Base-by-base conservation (phyloP, 2,888 invertebrate species). In the Augochlorella aurata region DNA sequence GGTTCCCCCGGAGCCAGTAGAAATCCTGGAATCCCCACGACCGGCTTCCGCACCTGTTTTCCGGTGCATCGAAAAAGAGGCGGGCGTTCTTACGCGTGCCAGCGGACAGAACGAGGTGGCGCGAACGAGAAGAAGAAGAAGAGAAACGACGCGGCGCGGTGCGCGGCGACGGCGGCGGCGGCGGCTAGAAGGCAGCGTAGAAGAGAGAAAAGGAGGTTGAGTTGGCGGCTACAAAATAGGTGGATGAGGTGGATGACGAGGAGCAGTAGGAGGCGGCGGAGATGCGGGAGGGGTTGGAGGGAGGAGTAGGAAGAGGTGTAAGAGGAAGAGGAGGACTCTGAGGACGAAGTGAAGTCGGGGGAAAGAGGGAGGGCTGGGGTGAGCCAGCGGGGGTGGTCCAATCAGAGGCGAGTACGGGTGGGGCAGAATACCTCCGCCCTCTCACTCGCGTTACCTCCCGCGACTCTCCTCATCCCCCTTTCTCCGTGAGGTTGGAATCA, bases 381-480 rank as follows among this genome's bases (percentile, higher is more conserved):
- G 87, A 87, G 82, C 85, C 78, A 75, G 85, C 89, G 90, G 91
- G 91, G 92, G 91, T 91, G 92, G 93, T 92, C 93, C 93, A 93
- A 93, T 93, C 92, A 92, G 92, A 91, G 91, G 85, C 90, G 89
- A 89, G 89, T 90, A 89, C 89, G 91, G 92, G 91, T 92, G 90
- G 91, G 91, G 92, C 92, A 89, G 91, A 89, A 89, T 86, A 88
- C 89, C 90, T 92, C 89, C 91, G 90, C 89, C 90, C 87, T 89
- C 89, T 90, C 90, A 89, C 84, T 87, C 87, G 82, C 84, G 76
- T 88, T 89, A 84, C 89, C 88, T 88, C 89, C 88, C 85, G 86
- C 90, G 81, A 88, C 87, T 88, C 88, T 86, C 87, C 90, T 84
- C 89, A 82, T 81, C 87, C 86, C 89, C 87, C 87, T 87, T 84